Evolutionary conservation across 2,113 vertebrate genomes (phyloP), one percentile per base, ranked within the genome.

Genomic region (Ailuropoda melanoleuca): DNA sequence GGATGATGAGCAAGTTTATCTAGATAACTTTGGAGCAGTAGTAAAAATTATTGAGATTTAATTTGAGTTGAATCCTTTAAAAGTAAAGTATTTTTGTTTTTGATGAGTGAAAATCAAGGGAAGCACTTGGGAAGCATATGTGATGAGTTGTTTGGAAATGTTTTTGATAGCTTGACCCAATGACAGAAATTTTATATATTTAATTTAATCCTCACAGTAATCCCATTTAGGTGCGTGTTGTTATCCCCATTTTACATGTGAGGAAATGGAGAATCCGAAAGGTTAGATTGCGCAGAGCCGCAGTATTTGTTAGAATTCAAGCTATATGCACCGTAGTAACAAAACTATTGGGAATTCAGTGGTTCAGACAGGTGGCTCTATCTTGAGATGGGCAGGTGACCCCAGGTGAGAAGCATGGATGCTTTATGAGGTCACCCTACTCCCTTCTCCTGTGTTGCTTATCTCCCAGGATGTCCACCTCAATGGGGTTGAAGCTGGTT

Each of bases 221-320:
- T 89, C 26, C 43, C 64, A 81, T n/a, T 46, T 78, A 78, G 55
- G 31, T 31, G 12, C 17, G 10, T 95, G 21, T 31, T 84, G n/a
- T 84, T 74, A 37, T 77, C n/a, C 62, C 74, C 55, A 64, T 66
- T 95, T 93, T 91, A 86, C 24, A 82, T 75, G 4, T 43, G 15
- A 91, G 23, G n/a, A 93, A 88, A 93, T 46, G 39, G 60, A 96
- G 21, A 80, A 55, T 93, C 68, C 39, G 60, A 81, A 90, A 55
- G 43, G 37, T 74, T 43, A 53, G 80, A 0, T 58, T 50, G 4
- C 92, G 75, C 15, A 58, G 77, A 90, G 21, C 80, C 62, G 37
- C 8, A 24, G 26, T 66, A 68, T 11, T 90, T 50, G 17, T 86
- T 80, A 89, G 34, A 58, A 68, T 88, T 94, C 50, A 78, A 58